Base-by-base conservation (phyloP, 2,113 vertebrate species). In the Oryzias curvinotus region DNA sequence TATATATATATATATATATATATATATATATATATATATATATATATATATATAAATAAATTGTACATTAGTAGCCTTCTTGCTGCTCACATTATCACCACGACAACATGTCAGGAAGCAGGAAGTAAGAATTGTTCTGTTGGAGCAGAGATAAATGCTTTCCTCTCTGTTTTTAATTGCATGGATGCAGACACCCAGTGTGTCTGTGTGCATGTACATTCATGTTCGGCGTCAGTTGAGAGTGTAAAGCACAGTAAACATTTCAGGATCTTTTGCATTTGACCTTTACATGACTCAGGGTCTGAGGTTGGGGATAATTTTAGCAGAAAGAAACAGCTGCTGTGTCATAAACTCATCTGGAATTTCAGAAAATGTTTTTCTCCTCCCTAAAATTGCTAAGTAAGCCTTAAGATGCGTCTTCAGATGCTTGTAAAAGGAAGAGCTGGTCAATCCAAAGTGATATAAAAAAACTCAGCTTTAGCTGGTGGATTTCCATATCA, bases 71-170 rank as follows among this genome's bases (percentile, higher is more conserved):
- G 28, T 42, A 13, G 26, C 47, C 54, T 5, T 14, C 49, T 61
- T 10, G 57, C 57, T 59, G 65, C 52, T 67, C 52, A 61, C 76
- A 48, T 55, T 45, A 66, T 83, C 51, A 4, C 80, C 78, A 86
- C 83, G 78, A 70, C 80, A 82, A 86, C 82, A 52, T 60, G 62
- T 77, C 77, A 84, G 87, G 87, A 90, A 90, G 78, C 82, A 89
- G 89, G 85, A 87, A 88, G 79, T 71, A 68, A 18, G 49, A 10
- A 19, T 8, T 16, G 26, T 65, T 76, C 48, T 44, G 51, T 56
- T 55, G 28, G 65, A 78, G 12, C 25, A 54, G 57, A 80, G 83
- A 90, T 84, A 86, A 84, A 52, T 23, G 17, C 30, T 25, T 28
- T 59, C 41, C 18, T 41, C 26, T 52, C 56, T 59, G 59, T 61